Base-by-base conservation (phyloP, 2,113 vertebrate genomes). In the Mus pahari region DNA sequence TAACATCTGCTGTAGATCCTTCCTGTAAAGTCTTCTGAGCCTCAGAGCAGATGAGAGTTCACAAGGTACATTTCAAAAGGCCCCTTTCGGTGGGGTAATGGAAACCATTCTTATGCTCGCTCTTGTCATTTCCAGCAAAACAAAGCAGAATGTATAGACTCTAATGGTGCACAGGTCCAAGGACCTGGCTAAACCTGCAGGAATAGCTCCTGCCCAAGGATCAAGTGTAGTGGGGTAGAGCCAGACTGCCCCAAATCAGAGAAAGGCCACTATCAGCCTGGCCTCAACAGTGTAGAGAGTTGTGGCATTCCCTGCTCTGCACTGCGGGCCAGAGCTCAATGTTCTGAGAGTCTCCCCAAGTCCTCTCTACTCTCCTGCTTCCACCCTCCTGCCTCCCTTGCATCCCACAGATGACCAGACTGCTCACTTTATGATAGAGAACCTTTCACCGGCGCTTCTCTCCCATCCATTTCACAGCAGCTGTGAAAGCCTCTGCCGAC, bases 1-100 rank as follows among this genome's bases (percentile, higher is more conserved):
- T 82, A 81, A 60, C 16, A 82, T 55, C 81, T 89, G 42, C 68
- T 77, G 71, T 53, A 93, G 94, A 75, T 71, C 28, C 12, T 70
- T 89, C 22, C 53, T 36, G 31, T 58, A 86, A 75, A 90, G 62
- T 45, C 74, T 92, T 24, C 0, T 36, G 48, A 50, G 90, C 28
- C 45, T 74, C 20, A 70, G 11, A 68, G 3, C 2, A 31, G 73
- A 4, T 53, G 36, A 39, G 42, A 62, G 60, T 66, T 86, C 73
- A 70, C 48, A 55, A 26, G 62, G 75, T 16, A 12, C 20, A 13
- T 24, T 55, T 45, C 82, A 39, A 60, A 70, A 73, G 28, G 1
- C 45, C 9, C 68, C 78, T 89, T 74, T 70, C 39, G 1, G 22
- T 4, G 45, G 48, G 7, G 33, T 24, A 48, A 68, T n/a, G 11